Conservation (phyloP, 2,113 vertebrate species). For the Spermophilus dauricus region DNA sequence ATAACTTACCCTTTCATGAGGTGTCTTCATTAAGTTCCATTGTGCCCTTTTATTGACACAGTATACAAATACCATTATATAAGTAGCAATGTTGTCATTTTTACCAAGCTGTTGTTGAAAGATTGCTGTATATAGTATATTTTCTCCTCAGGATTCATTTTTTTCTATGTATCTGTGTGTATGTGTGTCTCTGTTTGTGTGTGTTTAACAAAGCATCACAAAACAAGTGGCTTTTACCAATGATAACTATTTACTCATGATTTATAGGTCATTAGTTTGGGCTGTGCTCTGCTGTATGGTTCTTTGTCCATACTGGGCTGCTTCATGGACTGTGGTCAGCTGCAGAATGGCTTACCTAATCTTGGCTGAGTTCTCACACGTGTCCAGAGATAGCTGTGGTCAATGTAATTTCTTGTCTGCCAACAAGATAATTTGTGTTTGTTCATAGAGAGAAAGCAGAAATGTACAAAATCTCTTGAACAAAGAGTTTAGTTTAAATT, state of each 20-base stretch:
- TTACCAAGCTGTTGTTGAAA: constrained; percentile 35
- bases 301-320: not conserved
- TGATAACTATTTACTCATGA: not conserved
- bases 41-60: not conserved
- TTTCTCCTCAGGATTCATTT: constrained; percentile 7
- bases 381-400: not conserved
- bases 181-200: not conserved
- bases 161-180: not conserved
- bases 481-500: not conserved
- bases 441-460: not conserved
- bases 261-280: not conserved
- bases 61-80: not conserved
- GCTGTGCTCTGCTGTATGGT: not conserved
- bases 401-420: not conserved
- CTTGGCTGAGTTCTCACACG: not conserved
- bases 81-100: not conserved
- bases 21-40: not conserved
- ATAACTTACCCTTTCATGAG: constrained; percentile 20
- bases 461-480: not conserved
- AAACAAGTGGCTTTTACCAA: not conserved
- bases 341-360: not conserved
- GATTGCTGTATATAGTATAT: not conserved
- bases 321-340: not conserved
- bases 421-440: not conserved
- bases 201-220: not conserved